phyloP scores from a whole-genome alignment of 2,797 vertebrate genomes.

The Takifugu rubripes region DNA sequence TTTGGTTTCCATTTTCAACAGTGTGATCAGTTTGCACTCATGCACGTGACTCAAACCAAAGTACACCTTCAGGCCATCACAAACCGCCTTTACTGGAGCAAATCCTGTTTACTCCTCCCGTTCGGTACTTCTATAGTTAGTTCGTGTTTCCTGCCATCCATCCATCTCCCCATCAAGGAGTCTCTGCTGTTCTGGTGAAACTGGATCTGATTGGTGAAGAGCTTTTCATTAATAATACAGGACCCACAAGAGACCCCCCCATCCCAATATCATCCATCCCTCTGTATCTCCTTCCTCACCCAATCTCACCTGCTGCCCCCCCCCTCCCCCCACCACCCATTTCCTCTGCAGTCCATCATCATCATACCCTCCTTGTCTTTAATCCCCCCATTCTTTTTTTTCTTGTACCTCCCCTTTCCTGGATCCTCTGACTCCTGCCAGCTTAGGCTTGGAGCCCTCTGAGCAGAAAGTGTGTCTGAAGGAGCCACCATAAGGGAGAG shows the following conservation, averaged over 20 bases:
- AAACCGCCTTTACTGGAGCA: background rate
- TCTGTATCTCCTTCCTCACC: constrained; percentile 17
- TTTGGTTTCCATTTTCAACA: background rate
- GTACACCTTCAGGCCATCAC: too few species aligned
- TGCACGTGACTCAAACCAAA: too few species aligned
- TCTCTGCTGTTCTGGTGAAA: constrained; percentile 56
- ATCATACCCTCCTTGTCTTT: constrained; percentile 17
- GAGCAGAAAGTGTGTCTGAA: too few species aligned
- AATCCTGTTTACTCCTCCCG: background rate
- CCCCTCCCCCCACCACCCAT: too few species aligned
- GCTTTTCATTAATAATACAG: constrained; percentile 71
- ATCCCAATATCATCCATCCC: constrained; percentile 2
- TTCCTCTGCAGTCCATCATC: constrained; percentile 30
- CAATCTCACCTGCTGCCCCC: constrained; percentile 17
- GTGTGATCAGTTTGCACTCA: background rate
- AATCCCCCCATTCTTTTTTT: constrained; percentile 35
- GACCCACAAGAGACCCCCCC: constrained; percentile 39
- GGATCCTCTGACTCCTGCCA: constrained; percentile 33
- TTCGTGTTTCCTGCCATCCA: constrained; percentile 39
- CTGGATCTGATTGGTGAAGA: constrained; percentile 59
- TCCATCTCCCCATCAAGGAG: constrained; percentile 43
- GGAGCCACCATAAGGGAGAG: background rate
- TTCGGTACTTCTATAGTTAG: constrained; percentile 31
- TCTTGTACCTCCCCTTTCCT: constrained; percentile 30
- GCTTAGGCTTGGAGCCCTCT: constrained; percentile 32